These are phyloP conservation scores for Mechanitis messenoides DNA, from an alignment of 2,888 invertebrate species.

Conservation along the genomic window DNA sequence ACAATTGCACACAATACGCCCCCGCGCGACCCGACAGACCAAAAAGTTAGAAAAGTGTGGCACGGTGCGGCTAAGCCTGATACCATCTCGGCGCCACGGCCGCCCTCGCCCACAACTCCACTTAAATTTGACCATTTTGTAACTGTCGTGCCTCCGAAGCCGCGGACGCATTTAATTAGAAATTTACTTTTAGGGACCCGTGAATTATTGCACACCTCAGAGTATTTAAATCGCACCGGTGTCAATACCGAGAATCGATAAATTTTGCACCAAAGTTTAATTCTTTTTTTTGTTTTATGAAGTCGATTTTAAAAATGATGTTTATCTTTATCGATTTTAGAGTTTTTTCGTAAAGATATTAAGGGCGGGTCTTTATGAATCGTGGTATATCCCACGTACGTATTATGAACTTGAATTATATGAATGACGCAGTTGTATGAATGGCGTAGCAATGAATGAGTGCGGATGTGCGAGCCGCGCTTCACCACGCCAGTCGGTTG, in stretches of 20 bases:
- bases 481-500: conserved; percentile 63
- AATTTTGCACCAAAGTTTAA: conserved; percentile 50
- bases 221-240: conserved; percentile 52
- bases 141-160: conserved; percentile 39
- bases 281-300: conserved; percentile 61
- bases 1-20: conserved; percentile 71
- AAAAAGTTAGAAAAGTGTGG: conserved; percentile 74
- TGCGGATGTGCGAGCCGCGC: conserved; percentile 67
- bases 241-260: conserved; percentile 63
- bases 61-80: conserved; percentile 34
- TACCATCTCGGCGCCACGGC: conserved; percentile 46
- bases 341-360: conserved; percentile 44
- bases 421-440: conserved; percentile 73
- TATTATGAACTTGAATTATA: conserved; percentile 73
- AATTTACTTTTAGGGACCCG: conserved; percentile 55
- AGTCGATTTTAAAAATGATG: conserved; percentile 38
- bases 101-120: conserved; percentile 48
- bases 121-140: conserved; percentile 53
- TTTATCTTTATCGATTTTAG: conserved; percentile 51
- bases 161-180: conserved; percentile 64
- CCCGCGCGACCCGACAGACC: conserved; percentile 60
- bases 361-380: conserved; percentile 38
- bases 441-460: conserved; percentile 71
- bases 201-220: conserved; percentile 65
- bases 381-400: conserved; percentile 57